A percentile compares a stretch with the other conserved stretches of the same genome.
Conservation (phyloP, 2,113 vertebrate species). For the Archocentrus centrarchus region DNA sequence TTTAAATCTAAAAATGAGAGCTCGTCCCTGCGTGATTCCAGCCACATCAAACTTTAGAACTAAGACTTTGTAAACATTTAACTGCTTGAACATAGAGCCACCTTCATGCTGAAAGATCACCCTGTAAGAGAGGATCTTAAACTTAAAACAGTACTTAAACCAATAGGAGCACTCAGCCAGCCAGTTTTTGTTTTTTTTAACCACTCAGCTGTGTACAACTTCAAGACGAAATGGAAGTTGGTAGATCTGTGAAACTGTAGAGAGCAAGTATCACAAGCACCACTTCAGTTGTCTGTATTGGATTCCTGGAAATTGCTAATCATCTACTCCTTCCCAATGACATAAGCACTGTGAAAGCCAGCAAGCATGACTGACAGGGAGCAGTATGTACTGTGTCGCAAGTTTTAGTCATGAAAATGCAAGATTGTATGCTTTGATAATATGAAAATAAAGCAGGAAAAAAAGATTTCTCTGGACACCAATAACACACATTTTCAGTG, state of each 20-base stretch:
- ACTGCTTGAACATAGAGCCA: neutral
- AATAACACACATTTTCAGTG: slow-evolving; percentile 49
- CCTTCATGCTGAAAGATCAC: neutral
- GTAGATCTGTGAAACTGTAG: neutral
- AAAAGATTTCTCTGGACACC: slow-evolving; percentile 23
- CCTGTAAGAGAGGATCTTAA: neutral
- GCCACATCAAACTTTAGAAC: neutral
- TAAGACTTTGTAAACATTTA: neutral
- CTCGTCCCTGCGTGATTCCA: neutral
- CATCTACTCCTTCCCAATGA: neutral
- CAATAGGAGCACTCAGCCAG: neutral
- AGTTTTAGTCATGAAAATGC: neutral
- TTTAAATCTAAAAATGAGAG: neutral
- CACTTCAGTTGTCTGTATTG: neutral
- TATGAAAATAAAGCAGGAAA: slow-evolving; percentile 29
- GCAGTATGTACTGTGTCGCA: neutral
- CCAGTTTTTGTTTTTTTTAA: neutral
- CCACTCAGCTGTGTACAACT: neutral
- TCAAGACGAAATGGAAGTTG: neutral
- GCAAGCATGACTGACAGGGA: neutral
- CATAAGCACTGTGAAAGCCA: neutral
- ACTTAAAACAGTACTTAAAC: neutral
- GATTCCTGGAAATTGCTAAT: no score
- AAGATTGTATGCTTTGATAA: slow-evolving; percentile 4
- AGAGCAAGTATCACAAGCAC: neutral